Evolutionary conservation across 2,797 vertebrate species (phyloP), one percentile per base, ranked within the genome.

Genomic region (Typhlichthys subterraneus): DNA sequence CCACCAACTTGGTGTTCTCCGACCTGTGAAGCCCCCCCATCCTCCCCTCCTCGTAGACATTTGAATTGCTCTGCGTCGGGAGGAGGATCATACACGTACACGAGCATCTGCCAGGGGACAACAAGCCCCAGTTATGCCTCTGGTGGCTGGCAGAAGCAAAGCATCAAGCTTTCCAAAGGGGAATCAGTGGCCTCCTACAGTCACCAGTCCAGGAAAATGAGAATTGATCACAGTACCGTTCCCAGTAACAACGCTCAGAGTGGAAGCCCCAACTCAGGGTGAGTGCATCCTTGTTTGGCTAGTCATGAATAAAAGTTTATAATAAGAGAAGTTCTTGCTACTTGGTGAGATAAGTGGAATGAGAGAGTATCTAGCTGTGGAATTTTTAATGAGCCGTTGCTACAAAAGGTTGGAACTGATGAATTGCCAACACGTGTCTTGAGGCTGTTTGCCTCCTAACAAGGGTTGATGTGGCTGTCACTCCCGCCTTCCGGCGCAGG

Each of bases 121-220:
- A 86, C 77, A 75, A 87, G 85, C 82, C 83, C 88, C 82, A 88
- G 88, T 91, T 90, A 89, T 80, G 84, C 82, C 75, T 88, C 79
- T 88, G 88, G 87, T 88, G 89, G 90, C 85, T 89, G 84, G 81
- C 85, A 77, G 73, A 87, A 81, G 82, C 84, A 82, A 82, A 85
- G 77, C 76, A 80, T 63, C 59, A 83, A 77, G 76, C 65, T 71
- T 76, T 82, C 87, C 85, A 76, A 77, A 59, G 84, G 88, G 91
- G 87, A 85, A 83, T 85, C 84, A 12, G 73, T 70, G 80, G 71
- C 82, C 74, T 88, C 89, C 87, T 91, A 88, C 84, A 91, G 85
- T 87, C 94, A 94, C 15, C 58, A 91, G 60, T 80, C 90, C 85
- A 98, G 97, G 92, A 98, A 95, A 91, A 92, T 91, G 87, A 98